Percentiles rank a stretch among this genome's conserved stretches.
phyloP scores from a whole-genome alignment of 1,140 invertebrate genomes.

The Zophobas atratus region DNA sequence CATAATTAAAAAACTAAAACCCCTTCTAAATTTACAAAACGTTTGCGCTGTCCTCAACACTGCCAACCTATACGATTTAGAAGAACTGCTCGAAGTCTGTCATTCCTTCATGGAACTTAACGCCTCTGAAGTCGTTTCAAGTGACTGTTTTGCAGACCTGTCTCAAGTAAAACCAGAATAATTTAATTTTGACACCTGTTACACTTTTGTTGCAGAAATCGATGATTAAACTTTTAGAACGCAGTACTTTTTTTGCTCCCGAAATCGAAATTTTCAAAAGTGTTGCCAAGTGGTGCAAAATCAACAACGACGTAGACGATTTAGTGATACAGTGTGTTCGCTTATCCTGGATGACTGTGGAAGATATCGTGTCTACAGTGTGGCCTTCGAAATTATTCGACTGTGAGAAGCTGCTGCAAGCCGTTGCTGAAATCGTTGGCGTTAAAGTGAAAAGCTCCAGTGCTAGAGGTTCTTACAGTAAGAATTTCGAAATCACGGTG shows the following conservation, averaged over 20 bases:
- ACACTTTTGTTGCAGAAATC: background rate
- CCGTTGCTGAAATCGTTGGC: conserved; percentile 3
- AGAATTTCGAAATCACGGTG: background rate
- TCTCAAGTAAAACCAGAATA: conserved; percentile 1
- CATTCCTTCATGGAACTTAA: background rate
- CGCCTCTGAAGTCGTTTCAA: background rate
- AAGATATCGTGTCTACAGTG: background rate
- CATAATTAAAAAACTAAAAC: background rate
- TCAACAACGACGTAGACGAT: background rate
- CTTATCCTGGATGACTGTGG: background rate
- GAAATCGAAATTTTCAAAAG: conserved; percentile 15
- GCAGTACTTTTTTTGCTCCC: background rate
- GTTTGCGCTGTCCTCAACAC: background rate
- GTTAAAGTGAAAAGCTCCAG: conserved; percentile 3
- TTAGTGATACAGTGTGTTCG: conserved; percentile 10
- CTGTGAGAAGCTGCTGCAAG: background rate
- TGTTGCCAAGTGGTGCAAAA: conserved; percentile 12
- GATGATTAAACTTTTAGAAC: background rate
- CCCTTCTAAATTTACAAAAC: background rate
- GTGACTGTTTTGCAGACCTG: background rate
- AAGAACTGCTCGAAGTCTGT: background rate
- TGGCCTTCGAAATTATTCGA: background rate
- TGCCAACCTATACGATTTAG: background rate
- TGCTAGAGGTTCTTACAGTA: background rate
- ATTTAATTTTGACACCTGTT: background rate